These are phyloP conservation scores for Pseudorhombus dupliciocellatus DNA, from an alignment of 2,113 vertebrate species.

Conservation along the genomic window DNA sequence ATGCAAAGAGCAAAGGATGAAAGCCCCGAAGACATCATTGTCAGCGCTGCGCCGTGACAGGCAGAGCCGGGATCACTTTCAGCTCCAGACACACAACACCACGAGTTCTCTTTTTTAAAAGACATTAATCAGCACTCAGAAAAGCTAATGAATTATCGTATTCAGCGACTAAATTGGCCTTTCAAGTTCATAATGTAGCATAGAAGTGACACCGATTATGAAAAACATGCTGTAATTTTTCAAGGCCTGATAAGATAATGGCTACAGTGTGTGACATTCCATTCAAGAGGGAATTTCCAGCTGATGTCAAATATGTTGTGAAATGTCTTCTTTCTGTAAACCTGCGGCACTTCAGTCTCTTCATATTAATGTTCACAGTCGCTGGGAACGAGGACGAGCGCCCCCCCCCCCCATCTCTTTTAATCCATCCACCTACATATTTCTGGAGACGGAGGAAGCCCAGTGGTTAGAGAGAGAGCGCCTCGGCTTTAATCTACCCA, in stretches of 20 bases:
- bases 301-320: constrained; percentile 13
- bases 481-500: constrained; percentile 54
- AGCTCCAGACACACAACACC: constrained; percentile 13
- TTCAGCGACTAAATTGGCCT: constrained; percentile 21
- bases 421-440: constrained; percentile 31
- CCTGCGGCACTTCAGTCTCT: neutral
- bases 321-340: constrained; percentile 20
- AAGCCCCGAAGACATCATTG: constrained; percentile 57
- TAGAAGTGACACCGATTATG: constrained; percentile 9
- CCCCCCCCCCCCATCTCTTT: neutral
- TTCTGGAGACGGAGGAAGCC: constrained; percentile 31
- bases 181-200: constrained; percentile 18
- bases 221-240: constrained; percentile 16
- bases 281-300: constrained; percentile 14
- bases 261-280: constrained; percentile 13
- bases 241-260: constrained; percentile 23
- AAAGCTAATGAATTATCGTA: constrained; percentile 1
- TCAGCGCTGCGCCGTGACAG: constrained; percentile 48
- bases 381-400: neutral
- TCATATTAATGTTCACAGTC: constrained; percentile 11
- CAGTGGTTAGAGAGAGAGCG: constrained; percentile 36
- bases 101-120: neutral
- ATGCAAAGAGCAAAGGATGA: constrained; percentile 65
- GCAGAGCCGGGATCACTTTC: constrained; percentile 18
- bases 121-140: constrained; percentile 3